These are phyloP conservation scores for Callyntrura guangdongensis DNA, from an alignment of 2,888 invertebrate genomes.

Conservation along the genomic window DNA sequence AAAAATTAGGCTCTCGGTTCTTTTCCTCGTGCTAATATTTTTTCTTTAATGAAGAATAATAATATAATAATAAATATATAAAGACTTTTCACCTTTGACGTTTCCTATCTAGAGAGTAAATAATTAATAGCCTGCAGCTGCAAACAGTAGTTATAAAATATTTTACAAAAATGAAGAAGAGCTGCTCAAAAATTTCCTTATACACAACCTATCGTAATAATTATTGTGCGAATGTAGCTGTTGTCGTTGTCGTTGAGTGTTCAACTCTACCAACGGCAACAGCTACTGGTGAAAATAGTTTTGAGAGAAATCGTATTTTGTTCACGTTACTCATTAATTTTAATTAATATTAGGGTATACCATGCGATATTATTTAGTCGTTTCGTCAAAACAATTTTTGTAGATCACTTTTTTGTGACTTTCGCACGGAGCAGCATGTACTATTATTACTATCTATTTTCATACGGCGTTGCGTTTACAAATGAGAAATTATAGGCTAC, in stretches of 20 bases:
- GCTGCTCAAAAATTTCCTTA: conserved; percentile 8
- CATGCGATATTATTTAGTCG: not conserved
- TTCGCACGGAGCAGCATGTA: not conserved
- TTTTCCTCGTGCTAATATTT: conserved; percentile 17
- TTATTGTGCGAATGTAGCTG: no score
- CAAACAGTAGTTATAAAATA: not conserved
- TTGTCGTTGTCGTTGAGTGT: no score
- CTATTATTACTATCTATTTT: not conserved
- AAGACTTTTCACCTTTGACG: conserved; percentile 21
- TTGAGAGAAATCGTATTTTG: not conserved
- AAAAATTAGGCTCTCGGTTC: conserved; percentile 78
- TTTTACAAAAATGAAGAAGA: not conserved
- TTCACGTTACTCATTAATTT: no score
- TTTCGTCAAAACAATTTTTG: not conserved
- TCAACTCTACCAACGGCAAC: no score
- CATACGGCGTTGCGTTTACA: not conserved
- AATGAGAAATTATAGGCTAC: not conserved
- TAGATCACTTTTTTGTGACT: conserved; percentile 43
- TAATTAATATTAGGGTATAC: no score
- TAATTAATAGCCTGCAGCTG: not conserved
- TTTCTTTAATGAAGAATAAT: conserved; percentile 8
- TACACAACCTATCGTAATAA: no score
- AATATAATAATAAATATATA: conserved; percentile 29
- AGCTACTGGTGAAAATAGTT: not conserved
- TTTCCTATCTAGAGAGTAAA: not conserved